Evolutionary conservation across 2,113 vertebrate genomes (phyloP).

Genomic region (Circaetus gallicus): DNA sequence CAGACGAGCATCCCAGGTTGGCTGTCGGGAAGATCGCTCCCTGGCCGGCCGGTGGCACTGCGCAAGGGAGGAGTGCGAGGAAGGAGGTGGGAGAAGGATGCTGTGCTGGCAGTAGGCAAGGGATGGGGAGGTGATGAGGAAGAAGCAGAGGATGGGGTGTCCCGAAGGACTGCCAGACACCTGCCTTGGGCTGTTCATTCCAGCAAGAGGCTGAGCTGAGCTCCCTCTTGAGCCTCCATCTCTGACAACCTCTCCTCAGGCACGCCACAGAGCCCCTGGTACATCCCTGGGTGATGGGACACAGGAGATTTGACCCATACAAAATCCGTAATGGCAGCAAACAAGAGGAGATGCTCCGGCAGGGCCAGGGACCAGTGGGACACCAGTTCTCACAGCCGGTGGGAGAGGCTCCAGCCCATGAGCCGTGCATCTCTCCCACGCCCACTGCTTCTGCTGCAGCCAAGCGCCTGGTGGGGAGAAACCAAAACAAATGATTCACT

Average conservation of each 20-base stretch:
- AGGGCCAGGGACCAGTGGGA: background rate
- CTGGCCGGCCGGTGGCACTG: accelerated
- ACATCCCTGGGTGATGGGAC: background rate
- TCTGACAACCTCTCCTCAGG: background rate
- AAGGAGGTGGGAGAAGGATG: background rate
- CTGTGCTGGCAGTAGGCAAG: background rate
- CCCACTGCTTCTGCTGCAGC: background rate
- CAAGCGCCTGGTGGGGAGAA: background rate
- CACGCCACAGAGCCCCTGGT: background rate
- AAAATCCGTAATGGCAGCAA: background rate
- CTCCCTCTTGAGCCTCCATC: background rate
- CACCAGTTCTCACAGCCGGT: accelerated
- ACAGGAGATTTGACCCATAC: background rate
- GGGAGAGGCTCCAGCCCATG: background rate
- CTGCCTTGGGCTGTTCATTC: background rate
- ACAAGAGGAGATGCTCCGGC: background rate
- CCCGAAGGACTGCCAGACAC: background rate
- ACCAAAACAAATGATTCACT: constrained; percentile 56
- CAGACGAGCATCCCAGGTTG: background rate
- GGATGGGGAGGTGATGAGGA: background rate
- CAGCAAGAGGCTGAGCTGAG: background rate
- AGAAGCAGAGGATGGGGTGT: background rate
- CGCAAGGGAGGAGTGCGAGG: background rate
- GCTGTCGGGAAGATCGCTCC: background rate
- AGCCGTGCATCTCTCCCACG: background rate